A percentile compares a stretch with the other conserved stretches of the same genome.
These are phyloP conservation scores for Lanistes nyassanus DNA, from an alignment of 1,140 invertebrate genomes.

Conservation along the genomic window DNA sequence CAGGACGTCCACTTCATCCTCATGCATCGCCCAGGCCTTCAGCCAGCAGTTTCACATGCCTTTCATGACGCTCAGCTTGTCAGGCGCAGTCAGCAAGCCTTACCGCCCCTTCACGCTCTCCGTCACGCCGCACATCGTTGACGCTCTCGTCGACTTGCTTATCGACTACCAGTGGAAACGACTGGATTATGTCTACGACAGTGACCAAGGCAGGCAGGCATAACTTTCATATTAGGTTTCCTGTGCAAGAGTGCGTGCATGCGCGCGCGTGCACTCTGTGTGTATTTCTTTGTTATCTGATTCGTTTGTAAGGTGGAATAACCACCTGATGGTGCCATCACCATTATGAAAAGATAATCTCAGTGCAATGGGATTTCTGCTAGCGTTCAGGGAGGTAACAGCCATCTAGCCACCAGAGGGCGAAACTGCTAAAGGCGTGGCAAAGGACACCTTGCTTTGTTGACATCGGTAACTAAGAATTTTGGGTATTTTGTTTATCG, in stretches of 20 bases:
- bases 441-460: too few relatives aligned
- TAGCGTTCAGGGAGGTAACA: too few relatives aligned
- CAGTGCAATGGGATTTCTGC: too few relatives aligned
- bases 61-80: constrained; percentile 70
- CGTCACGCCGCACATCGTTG: constrained; percentile 34
- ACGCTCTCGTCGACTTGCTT: constrained; percentile 35
- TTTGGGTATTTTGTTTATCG: too few relatives aligned
- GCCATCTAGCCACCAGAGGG: too few relatives aligned
- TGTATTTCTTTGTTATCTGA: too few relatives aligned
- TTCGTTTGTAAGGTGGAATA: too few relatives aligned
- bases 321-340: too few relatives aligned
- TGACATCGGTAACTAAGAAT: too few relatives aligned
- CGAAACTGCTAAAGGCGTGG: too few relatives aligned
- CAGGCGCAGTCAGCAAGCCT: constrained; percentile 5
- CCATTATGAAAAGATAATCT: too few relatives aligned
- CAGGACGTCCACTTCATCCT: constrained; percentile 87
- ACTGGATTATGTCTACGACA: constrained; percentile 45
- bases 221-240: not conserved
- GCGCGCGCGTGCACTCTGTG: too few relatives aligned
- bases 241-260: not conserved
- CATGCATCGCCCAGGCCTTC: constrained; percentile 92
- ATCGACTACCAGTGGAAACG: constrained; percentile 29
- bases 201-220: constrained; percentile 38
- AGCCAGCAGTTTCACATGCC: constrained; percentile 96
- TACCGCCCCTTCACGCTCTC: constrained; percentile 31